Conservation (phyloP, 2,113 vertebrate species). For the Pipra filicauda region DNA sequence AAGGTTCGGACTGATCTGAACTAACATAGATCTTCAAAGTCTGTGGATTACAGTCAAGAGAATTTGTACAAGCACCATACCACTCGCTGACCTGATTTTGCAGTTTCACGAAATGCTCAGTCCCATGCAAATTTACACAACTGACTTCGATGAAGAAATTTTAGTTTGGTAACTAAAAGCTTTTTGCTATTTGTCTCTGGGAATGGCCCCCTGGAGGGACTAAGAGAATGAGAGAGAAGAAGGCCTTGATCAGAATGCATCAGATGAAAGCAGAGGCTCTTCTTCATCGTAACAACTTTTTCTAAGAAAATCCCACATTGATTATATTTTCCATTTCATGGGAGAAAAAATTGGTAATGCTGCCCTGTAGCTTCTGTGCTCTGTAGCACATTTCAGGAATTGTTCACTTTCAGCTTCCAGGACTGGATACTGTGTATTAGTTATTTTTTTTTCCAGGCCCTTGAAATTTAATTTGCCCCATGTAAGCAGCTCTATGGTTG, state of each 20-base stretch:
- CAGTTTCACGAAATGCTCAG: neutral
- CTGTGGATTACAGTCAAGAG: neutral
- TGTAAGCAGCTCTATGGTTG: neutral
- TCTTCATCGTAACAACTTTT: neutral
- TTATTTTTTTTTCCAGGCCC: neutral
- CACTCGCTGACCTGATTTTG: neutral
- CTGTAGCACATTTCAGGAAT: neutral
- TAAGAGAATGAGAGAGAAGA: neutral
- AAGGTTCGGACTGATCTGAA: neutral
- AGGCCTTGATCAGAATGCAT: neutral
- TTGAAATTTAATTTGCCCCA: neutral
- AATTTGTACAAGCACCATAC: neutral
- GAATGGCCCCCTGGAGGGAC: accelerated
- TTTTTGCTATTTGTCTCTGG: neutral
- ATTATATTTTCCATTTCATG: neutral
- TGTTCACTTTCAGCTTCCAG: neutral
- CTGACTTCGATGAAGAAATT: neutral
- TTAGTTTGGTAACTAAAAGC: neutral
- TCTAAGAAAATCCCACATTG: neutral
- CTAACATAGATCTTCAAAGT: neutral
- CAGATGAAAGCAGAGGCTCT: neutral
- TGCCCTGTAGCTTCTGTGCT: neutral
- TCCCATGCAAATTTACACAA: neutral
- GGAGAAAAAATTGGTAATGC: neutral
- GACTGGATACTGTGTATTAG: neutral